Evolutionary conservation across 2,113 vertebrate species (phyloP).

Genomic region (Mus spicilegus): DNA sequence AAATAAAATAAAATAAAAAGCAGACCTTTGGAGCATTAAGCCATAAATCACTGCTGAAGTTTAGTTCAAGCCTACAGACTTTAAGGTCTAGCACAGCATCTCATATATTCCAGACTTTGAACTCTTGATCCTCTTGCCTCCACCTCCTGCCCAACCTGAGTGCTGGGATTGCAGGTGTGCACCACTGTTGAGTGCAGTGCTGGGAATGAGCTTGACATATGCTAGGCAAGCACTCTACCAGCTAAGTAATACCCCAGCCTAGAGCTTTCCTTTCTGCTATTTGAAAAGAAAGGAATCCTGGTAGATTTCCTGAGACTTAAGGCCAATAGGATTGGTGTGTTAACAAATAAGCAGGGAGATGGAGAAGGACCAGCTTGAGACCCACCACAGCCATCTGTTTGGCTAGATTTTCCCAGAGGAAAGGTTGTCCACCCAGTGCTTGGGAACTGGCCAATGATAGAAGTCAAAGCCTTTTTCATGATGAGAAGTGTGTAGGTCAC

Average conservation of each 20-base stretch:
- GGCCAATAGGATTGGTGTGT: neutral
- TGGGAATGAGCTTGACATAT: neutral
- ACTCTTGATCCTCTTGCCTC: neutral
- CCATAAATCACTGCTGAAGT: neutral
- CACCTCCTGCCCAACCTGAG: neutral
- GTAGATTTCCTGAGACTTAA: neutral
- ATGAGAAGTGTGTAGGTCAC: neutral
- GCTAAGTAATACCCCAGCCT: neutral
- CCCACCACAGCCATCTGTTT: neutral
- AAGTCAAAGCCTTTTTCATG: neutral
- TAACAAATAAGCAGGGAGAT: neutral
- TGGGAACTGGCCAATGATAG: neutral
- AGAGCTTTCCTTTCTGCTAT: neutral
- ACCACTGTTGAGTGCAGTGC: neutral
- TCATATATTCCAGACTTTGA: neutral
- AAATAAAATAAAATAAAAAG: neutral
- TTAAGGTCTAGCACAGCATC: too few species aligned
- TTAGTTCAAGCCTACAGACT: constrained; percentile 44
- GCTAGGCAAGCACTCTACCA: neutral
- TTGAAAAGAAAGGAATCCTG: neutral
- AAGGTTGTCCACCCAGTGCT: neutral
- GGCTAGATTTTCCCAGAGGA: neutral
- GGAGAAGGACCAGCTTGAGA: neutral
- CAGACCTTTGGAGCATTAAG: neutral
- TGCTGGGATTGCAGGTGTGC: neutral